These are phyloP conservation scores for Hippocampus mohnikei DNA, from an alignment of 2,113 vertebrate genomes.

Conservation along the genomic window DNA sequence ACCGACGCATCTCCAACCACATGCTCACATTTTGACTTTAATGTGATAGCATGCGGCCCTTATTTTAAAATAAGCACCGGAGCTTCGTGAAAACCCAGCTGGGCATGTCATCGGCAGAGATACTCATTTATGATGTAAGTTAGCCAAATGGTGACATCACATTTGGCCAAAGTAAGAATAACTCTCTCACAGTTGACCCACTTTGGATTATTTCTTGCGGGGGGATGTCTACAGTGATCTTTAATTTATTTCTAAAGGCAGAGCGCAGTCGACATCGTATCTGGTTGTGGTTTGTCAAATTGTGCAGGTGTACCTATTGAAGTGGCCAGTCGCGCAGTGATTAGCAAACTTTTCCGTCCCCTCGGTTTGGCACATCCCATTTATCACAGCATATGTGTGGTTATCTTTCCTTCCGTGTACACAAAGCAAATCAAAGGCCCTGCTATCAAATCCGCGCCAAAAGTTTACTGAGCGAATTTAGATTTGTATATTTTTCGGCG, in stretches of 20 bases:
- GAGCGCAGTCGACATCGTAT: not conserved
- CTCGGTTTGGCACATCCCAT: not conserved
- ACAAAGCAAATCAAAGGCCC: constrained; percentile 24
- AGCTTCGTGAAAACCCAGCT: not conserved
- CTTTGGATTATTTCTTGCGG: not conserved
- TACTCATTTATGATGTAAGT: not conserved
- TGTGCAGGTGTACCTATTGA: not conserved
- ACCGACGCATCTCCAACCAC: too few relatives aligned
- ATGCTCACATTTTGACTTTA: not conserved
- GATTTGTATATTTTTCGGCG: constrained; percentile 70
- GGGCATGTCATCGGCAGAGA: not conserved
- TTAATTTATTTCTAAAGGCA: not conserved
- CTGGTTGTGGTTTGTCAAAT: not conserved
- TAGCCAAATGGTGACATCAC: not conserved
- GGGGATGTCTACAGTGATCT: not conserved
- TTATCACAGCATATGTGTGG: not conserved
- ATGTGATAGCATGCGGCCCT: not conserved
- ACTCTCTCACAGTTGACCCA: not conserved
- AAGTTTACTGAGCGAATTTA: constrained; percentile 71
- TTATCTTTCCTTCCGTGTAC: constrained; percentile 23
- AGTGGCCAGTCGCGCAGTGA: not conserved
- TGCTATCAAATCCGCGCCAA: constrained; percentile 44
- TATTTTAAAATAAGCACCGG: not conserved
- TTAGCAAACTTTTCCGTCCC: not conserved
- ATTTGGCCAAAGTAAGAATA: not conserved